Evolutionary conservation across 2,797 vertebrate genomes (phyloP), one percentile per base, ranked within the genome.

Genomic region (Danionella dracula): DNA sequence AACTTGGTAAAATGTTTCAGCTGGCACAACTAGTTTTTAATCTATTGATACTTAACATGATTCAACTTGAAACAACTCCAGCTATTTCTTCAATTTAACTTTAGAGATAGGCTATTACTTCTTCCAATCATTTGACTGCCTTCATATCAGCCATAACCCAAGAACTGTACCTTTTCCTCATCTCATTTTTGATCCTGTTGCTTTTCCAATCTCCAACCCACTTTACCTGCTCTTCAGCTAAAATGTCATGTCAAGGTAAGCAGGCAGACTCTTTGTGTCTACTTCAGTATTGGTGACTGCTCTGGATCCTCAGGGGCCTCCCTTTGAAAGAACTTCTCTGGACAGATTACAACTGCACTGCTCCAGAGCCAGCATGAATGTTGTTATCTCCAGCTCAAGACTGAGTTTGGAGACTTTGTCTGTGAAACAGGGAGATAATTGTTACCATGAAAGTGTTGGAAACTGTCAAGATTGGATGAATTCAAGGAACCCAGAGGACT

Each of bases 201-300:
- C 2, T 20, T 20, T 49, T 16, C 20, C 8, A 21, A 53, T 68
- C 12, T 5, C 35, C 74, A 10, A 45, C 67, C 53, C 59, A 41
- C 31, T 44, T 65, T 57, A 70, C 42, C 49, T 64, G 53, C 68
- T 55, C 71, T 76, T 54, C 5, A 7, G 46, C 17, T 68, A 73
- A 81, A 82, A 84, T 83, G 80, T 82, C 83, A 83, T 32, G 51
- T 84, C 76, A 78, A 7, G 76, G 68, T 60, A 65, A 41, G 66
- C 59, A 64, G 68, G 46, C 51, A 51, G 19, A 27, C 64, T 65
- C 56, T 37, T 40, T 55, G 67, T 54, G 15, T 7, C 65, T 71
- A 12, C 5, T 20, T 42, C 69, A 74, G 74, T 63, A 63, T 72
- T 66, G 69, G 42, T 17, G 19, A 31, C 45, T 49, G 29, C 29